These are phyloP conservation scores for Colostygia pectinataria DNA, from an alignment of 2,888 invertebrate species.

Conservation along the genomic window DNA sequence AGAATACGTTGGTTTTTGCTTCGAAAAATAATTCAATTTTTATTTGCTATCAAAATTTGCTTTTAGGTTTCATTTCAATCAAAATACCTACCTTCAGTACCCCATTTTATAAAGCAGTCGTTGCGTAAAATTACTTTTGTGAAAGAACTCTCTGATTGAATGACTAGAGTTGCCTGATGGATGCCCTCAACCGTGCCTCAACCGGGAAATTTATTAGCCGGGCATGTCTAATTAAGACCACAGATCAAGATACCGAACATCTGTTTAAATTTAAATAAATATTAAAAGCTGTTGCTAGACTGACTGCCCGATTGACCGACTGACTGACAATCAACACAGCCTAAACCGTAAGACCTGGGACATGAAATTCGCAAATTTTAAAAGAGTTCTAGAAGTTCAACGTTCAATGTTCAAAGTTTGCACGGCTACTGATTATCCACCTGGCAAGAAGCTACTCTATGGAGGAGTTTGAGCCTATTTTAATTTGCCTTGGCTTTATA, in stretches of 20 bases:
- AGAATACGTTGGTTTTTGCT: slow-evolving; percentile 3
- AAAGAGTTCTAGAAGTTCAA: no score
- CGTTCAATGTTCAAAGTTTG: no score
- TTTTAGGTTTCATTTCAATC: slow-evolving; percentile 28
- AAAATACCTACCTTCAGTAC: slow-evolving; percentile 20
- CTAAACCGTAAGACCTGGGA: no score
- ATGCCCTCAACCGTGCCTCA: no score
- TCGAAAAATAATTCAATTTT: slow-evolving; percentile 15
- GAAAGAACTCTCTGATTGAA: slow-evolving; percentile 11
- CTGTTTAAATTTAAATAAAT: no score
- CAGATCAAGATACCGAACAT: no score
- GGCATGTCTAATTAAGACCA: no score
- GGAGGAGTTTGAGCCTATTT: neutral
- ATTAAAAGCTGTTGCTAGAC: no score
- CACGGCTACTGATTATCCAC: neutral
- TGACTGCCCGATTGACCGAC: no score
- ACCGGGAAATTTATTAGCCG: neutral
- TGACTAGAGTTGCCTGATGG: neutral
- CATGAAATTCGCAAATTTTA: no score
- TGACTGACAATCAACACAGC: no score
- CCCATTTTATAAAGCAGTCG: slow-evolving; percentile 24
- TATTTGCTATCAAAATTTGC: slow-evolving; percentile 6
- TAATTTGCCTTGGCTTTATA: slow-evolving; percentile 12
- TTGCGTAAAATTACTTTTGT: slow-evolving; percentile 34
- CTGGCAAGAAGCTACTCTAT: neutral